Evolutionary conservation across 2,888 invertebrate species (phyloP).

Genomic region (Stenichneumon culpator): DNA sequence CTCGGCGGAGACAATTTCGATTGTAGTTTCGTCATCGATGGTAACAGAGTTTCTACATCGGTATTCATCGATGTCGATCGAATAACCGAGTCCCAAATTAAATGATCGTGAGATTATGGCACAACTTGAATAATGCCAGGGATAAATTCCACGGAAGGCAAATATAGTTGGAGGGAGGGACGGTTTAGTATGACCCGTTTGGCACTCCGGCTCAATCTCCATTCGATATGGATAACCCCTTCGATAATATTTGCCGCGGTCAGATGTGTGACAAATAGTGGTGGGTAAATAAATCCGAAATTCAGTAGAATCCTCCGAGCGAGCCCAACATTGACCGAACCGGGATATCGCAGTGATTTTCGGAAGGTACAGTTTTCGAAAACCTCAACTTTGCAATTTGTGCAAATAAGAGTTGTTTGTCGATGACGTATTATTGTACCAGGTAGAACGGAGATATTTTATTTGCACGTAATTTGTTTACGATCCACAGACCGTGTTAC

Average conservation of each 20-base stretch:
- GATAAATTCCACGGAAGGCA: too few species aligned
- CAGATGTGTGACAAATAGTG: background rate
- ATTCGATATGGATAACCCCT: background rate
- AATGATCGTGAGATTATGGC: background rate
- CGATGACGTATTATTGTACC: background rate
- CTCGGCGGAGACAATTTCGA: constrained; percentile 8
- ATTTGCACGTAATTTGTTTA: background rate
- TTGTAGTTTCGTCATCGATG: constrained; percentile 24
- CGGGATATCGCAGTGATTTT: too few species aligned
- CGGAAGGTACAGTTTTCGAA: background rate
- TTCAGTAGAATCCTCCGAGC: background rate
- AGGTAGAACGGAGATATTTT: background rate
- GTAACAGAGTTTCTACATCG: background rate
- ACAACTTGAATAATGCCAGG: background rate
- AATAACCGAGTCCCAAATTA: background rate
- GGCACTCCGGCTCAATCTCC: background rate
- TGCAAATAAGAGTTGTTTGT: background rate
- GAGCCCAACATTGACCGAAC: background rate
- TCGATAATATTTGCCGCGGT: background rate
- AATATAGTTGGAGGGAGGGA: background rate
- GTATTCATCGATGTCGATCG: background rate
- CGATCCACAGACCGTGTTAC: background rate
- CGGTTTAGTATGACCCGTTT: background rate
- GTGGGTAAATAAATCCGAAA: constrained; percentile 6
- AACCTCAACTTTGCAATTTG: background rate